Evolutionary conservation across 2,113 vertebrate species (phyloP).

Genomic region (Labrus mixtus): DNA sequence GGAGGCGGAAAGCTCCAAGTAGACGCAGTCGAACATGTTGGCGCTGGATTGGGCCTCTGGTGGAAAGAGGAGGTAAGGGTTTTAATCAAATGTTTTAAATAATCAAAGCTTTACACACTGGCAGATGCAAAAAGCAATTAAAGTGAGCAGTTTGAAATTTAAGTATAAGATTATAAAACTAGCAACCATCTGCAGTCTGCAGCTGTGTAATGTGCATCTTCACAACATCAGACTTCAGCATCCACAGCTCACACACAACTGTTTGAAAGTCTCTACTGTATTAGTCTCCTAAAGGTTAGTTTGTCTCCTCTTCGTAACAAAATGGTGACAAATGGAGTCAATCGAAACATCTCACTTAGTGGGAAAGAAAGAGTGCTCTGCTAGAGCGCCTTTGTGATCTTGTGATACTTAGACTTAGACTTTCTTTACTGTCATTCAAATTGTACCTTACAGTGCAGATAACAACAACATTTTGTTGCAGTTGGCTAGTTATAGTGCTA

Average conservation of each 20-base stretch:
- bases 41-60: slow-evolving; percentile 88
- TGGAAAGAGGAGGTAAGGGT: slow-evolving; percentile 10
- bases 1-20: slow-evolving; percentile 90
- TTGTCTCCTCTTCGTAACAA: slow-evolving; percentile 25
- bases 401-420: too few relatives aligned
- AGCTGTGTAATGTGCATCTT: slow-evolving; percentile 14
- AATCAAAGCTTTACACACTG: slow-evolving; percentile 16
- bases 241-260: not conserved
- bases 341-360: not conserved
- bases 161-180: slow-evolving; percentile 34
- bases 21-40: slow-evolving; percentile 88
- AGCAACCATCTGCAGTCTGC: slow-evolving; percentile 2
- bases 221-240: slow-evolving; percentile 11
- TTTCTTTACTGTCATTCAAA: too few relatives aligned
- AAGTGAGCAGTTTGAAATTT: slow-evolving; percentile 29
- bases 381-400: not conserved
- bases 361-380: not conserved
- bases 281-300: slow-evolving; percentile 27
- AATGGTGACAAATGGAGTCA: slow-evolving; percentile 30
- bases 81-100: not conserved
- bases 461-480: too few relatives aligned
- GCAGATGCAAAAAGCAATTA: slow-evolving; percentile 36
- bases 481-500: too few relatives aligned
- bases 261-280: slow-evolving; percentile 7
- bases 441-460: too few relatives aligned